Base-by-base conservation (phyloP, 2,888 invertebrate species). In the Dexiosoma caninum region DNA sequence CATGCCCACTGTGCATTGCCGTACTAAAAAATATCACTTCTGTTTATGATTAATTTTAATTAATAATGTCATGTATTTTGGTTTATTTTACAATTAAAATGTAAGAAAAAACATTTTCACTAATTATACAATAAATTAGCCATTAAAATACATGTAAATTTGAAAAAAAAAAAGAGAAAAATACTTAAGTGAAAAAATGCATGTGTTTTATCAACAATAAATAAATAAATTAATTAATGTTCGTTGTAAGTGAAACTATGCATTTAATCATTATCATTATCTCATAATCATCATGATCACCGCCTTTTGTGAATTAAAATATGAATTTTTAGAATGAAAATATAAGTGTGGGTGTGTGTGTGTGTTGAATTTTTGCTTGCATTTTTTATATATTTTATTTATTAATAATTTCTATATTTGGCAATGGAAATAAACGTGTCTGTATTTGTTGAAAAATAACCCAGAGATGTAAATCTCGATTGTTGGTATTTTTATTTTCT, bases 181-280 rank as follows among this genome's bases (percentile, higher is more conserved):
- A n/a, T n/a, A 42, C 1, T n/a, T 14, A 59, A 71, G 9, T 40
- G 14, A 57, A 46, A 70, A 46, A 57, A 49, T 12, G 12, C 2
- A 51, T n/a, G 19, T 12, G 6, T 32, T 9, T 59, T 59, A 59
- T 57, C 32, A 59, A 67, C 37, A 74, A 57, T 57, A 49, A 57
- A 66, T 55, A 57, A 57, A 69, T 76, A 27, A 80, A 81, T 77
- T 77, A 77, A 77, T 77, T 72, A 57, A 72, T 81, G 64, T 76
- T 81, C 81, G 81, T 81, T 81, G 81, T 81, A 77, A 77, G 77
- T 77, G 81, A 76, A 81, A 81, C 81, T 72, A 77, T 72, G 77
- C 30, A 49, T 51, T 57, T 62, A 46, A 72, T 42, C 51, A 62
- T 57, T 40, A 46, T 75, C 14, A 19, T 59, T 12, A n/a, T n/a